Conservation (phyloP, 2,113 vertebrate genomes). For the Anthoscopus minutus region DNA sequence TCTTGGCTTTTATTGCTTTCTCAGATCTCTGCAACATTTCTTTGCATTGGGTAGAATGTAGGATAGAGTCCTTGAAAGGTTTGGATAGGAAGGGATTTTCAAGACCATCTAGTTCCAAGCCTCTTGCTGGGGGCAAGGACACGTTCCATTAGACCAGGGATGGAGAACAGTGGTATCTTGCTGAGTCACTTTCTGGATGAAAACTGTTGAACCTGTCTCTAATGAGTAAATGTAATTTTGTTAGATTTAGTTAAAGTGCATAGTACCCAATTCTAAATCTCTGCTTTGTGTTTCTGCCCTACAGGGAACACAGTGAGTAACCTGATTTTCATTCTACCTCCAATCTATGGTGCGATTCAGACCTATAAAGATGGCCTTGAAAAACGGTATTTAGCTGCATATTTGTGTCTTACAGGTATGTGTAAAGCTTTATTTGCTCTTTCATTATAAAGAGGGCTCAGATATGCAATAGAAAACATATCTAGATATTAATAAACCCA, state of each 20-base stretch:
- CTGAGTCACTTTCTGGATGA: background rate
- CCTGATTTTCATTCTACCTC: slow-evolving; percentile 98
- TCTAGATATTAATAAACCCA: background rate
- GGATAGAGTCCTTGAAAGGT: background rate
- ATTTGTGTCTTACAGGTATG: slow-evolving; percentile 90
- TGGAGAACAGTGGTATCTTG: background rate
- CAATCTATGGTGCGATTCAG: slow-evolving; percentile 89
- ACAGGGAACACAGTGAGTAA: slow-evolving; percentile 99
- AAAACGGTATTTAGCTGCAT: slow-evolving; percentile 87
- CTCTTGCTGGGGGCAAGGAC: too few relatives aligned
- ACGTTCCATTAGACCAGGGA: background rate
- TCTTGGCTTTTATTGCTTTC: background rate
- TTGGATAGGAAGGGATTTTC: background rate
- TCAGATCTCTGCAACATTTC: background rate
- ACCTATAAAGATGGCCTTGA: slow-evolving; percentile 85
- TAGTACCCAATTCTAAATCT: background rate
- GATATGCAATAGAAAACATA: background rate
- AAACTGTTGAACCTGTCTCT: background rate
- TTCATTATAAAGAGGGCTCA: background rate
- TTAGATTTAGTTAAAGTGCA: background rate
- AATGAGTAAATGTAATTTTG: background rate
- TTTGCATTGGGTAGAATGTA: background rate
- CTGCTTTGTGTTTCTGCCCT: slow-evolving; percentile 30
- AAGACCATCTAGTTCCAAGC: background rate
- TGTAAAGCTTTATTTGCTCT: background rate